Evolutionary conservation across 2,113 vertebrate genomes (phyloP).

Genomic region (Prolemur simus): DNA sequence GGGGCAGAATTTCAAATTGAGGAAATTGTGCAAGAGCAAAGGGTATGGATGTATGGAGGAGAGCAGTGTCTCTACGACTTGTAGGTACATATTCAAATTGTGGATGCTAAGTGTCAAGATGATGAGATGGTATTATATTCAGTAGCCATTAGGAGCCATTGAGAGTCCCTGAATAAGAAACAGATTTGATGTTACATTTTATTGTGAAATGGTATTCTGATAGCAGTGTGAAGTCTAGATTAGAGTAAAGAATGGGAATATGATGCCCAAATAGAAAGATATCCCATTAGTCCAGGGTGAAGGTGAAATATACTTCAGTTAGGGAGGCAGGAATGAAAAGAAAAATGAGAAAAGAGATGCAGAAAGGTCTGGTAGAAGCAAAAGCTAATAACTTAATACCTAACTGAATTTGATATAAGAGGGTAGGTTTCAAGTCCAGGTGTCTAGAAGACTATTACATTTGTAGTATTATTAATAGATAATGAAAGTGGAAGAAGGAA

Average conservation of each 20-base stretch:
- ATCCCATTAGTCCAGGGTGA: neutral
- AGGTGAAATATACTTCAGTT: neutral
- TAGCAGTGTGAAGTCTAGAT: neutral
- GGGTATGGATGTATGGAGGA: neutral
- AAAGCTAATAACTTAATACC: neutral
- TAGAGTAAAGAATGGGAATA: neutral
- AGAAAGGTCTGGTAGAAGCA: neutral
- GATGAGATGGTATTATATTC: neutral
- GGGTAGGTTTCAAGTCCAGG: neutral
- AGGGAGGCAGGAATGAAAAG: neutral
- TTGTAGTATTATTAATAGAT: neutral
- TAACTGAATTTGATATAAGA: neutral
- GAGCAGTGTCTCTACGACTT: neutral
- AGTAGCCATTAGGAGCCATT: neutral
- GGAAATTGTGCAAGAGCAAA: neutral
- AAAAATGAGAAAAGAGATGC: constrained; percentile 6
- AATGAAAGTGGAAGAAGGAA: neutral
- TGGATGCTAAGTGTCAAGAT: neutral
- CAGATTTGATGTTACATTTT: constrained; percentile 43
- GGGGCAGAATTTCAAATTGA: neutral
- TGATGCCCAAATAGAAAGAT: neutral
- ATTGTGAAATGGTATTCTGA: neutral
- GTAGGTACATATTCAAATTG: neutral
- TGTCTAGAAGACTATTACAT: neutral
- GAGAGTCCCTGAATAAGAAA: neutral